Evolutionary conservation across 2,113 vertebrate genomes (phyloP).

Genomic region (Furnarius figulus): DNA sequence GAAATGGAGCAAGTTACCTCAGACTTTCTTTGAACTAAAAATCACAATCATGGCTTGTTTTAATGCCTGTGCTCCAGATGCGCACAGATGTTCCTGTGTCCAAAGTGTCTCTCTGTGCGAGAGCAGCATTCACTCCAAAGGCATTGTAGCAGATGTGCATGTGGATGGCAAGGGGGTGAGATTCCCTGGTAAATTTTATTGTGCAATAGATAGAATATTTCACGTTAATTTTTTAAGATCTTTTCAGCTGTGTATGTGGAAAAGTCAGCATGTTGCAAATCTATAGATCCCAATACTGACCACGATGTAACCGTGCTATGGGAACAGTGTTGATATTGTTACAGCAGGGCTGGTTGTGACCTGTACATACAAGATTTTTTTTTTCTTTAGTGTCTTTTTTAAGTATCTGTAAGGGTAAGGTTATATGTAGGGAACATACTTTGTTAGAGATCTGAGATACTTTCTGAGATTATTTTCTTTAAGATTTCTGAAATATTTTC

Average conservation of each 20-base stretch:
- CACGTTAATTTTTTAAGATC: not conserved
- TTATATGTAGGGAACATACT: not conserved
- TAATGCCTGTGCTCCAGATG: slow-evolving; percentile 29
- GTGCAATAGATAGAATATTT: not conserved
- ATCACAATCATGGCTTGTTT: not conserved
- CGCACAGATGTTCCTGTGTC: slow-evolving; percentile 11
- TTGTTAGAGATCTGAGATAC: not conserved
- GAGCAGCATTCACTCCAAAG: not conserved
- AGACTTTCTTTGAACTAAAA: slow-evolving; percentile 31
- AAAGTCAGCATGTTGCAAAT: not conserved
- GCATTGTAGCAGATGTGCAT: not conserved
- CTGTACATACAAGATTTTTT: not conserved
- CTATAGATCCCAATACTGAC: not conserved
- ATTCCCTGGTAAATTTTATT: not conserved
- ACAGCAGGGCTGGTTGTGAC: not conserved
- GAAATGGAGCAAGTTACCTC: not conserved
- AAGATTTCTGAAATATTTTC: slow-evolving; percentile 33
- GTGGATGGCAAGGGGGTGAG: not conserved
- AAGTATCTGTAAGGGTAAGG: not conserved
- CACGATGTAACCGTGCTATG: not conserved
- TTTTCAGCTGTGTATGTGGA: not conserved
- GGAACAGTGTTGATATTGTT: not conserved
- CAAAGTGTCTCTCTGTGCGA: not conserved
- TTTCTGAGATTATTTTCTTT: not conserved
- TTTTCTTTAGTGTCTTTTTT: not conserved